Evolutionary conservation across 2,888 invertebrate species (phyloP), one percentile per base, ranked within the genome.

Genomic region (Zonitis immaculata): DNA sequence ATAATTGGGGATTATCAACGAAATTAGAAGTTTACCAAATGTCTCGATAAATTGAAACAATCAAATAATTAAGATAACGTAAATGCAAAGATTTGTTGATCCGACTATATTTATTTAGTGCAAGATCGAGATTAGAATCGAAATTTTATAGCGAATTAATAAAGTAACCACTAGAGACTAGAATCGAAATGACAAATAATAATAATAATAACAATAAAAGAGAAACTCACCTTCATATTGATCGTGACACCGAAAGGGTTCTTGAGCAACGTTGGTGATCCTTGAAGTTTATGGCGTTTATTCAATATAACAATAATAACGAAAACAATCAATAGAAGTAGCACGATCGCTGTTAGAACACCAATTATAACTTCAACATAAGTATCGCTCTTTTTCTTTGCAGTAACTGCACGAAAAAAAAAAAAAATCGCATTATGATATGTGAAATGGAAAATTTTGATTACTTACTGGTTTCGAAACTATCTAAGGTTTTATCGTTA

Each of bases 181-280:
- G n/a, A n/a, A n/a, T n/a, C n/a, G n/a, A n/a, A n/a, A n/a, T n/a
- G n/a, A n/a, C n/a, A n/a, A n/a, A n/a, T n/a, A n/a, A n/a, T n/a
- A n/a, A n/a, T n/a, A n/a, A n/a, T n/a, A n/a, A n/a, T n/a, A n/a
- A n/a, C n/a, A 28, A 26, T 11, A n/a, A 39, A 26, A 12, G 11
- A 20, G 44, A 43, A 26, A 20, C 62, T 66, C 74, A 82, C 85
- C 78, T 85, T 86, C 81, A 86, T 83, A 71, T 85, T 85, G 57
- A 86, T 82, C 55, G 82, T 81, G 50, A 86, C 83, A 50, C 82
- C 80, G 62, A 83, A 83, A 47, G 82, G 82, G 71, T 83, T 82
- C 61, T 82, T 78, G 39, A 82, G 71, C 46, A 82, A 76, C n/a
- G 82, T 80, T 3, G 82, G 82, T 4, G 82, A 82, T 43, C 81